A percentile compares a stretch with the other conserved stretches of the same genome.
Evolutionary conservation across 2,113 vertebrate genomes (phyloP).

Genomic region (Panthera leo): DNA sequence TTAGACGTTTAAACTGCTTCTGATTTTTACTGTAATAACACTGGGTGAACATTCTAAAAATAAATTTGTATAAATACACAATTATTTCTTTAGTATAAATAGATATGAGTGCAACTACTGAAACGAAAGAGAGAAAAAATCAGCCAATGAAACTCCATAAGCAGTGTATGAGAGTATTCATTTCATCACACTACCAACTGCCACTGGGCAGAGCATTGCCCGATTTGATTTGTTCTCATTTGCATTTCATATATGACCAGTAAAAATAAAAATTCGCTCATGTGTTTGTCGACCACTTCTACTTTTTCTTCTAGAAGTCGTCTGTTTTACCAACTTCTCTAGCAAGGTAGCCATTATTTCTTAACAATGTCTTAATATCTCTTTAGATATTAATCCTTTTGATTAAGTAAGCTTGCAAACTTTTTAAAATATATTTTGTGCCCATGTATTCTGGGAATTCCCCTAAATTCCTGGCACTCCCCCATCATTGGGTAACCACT

Average conservation of each 20-base stretch:
- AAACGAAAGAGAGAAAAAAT: background rate
- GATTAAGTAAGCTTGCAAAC: background rate
- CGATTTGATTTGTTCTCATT: background rate
- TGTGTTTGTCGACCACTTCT: background rate
- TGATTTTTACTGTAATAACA: slow-evolving; percentile 14
- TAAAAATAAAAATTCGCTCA: slow-evolving; percentile 32
- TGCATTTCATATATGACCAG: background rate
- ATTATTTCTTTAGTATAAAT: slow-evolving; percentile 29
- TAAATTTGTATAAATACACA: slow-evolving; percentile 30
- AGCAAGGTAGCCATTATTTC: background rate
- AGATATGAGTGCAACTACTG: background rate
- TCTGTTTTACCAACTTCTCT: slow-evolving; percentile 18
- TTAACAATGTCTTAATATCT: background rate
- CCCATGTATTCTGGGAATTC: slow-evolving; percentile 2
- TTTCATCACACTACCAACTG: background rate
- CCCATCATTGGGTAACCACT: background rate
- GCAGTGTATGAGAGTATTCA: background rate
- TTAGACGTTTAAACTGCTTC: slow-evolving; percentile 7
- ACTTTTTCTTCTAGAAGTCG: background rate
- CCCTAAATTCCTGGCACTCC: slow-evolving; percentile 33
- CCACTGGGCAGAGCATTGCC: background rate
- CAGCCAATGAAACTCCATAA: background rate
- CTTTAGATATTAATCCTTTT: background rate
- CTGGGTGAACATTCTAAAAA: background rate
- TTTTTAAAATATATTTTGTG: background rate